Evolutionary conservation across 92 coral and sea anemone genomes (phyloP).

Genomic region (Siderastrea radians): DNA sequence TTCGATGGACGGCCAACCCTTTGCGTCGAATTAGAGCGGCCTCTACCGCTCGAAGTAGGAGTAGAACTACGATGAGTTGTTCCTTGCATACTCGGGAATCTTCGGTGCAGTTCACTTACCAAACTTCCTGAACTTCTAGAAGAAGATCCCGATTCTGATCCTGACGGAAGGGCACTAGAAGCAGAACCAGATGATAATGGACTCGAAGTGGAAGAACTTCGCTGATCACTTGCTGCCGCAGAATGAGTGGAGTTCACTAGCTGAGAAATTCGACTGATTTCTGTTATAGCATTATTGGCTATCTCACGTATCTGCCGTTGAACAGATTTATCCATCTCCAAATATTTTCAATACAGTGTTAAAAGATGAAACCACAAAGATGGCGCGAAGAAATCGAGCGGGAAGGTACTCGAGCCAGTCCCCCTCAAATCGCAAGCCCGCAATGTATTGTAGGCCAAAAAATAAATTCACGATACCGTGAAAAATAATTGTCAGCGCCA

Average conservation of each 20-base stretch:
- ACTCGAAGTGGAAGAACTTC: not conserved
- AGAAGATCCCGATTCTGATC: not conserved
- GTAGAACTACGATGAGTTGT: slow-evolving; percentile 9
- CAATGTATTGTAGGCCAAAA: too few species aligned
- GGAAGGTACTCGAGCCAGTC: too few species aligned
- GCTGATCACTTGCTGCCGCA: not conserved
- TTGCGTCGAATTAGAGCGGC: slow-evolving; percentile 1
- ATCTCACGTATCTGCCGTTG: slow-evolving; percentile 5
- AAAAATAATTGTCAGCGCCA: too few species aligned
- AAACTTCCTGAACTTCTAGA: not conserved
- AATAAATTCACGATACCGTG: too few species aligned
- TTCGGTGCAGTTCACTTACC: not conserved
- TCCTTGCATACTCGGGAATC: slow-evolving; percentile 18
- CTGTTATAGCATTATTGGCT: slow-evolving; percentile 1
- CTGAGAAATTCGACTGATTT: slow-evolving; percentile 5
- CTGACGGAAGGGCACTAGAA: not conserved
- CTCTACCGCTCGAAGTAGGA: not conserved
- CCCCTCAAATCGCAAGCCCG: too few species aligned
- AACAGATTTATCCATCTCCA: slow-evolving; percentile 4
- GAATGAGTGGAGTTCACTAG: slow-evolving; percentile 9
- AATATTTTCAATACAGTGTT: too few species aligned
- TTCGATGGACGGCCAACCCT: slow-evolving; percentile 26
- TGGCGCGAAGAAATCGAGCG: too few species aligned
- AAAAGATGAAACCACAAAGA: too few species aligned
- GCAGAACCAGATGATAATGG: too few species aligned